Evolutionary conservation across 2,888 invertebrate genomes (phyloP).

Genomic region (Axea sp.): DNA sequence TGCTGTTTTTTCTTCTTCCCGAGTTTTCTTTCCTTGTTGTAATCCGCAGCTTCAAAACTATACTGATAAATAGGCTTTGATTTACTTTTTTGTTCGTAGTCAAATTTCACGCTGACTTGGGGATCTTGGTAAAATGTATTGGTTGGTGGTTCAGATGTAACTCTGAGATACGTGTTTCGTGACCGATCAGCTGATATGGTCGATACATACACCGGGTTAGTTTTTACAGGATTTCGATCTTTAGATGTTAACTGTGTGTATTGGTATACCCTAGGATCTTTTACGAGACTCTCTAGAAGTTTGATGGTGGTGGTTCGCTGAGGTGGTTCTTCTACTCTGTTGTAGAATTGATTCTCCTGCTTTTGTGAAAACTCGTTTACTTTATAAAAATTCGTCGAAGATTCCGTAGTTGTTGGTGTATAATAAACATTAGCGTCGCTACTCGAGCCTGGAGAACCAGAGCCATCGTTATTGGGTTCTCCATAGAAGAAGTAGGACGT

Average conservation of each 20-base stretch:
- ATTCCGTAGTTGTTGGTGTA: constrained; percentile 68
- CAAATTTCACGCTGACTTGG: constrained; percentile 39
- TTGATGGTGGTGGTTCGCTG: constrained; percentile 67
- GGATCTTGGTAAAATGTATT: constrained; percentile 64
- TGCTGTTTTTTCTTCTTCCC: constrained; percentile 59
- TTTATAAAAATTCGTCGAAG: constrained; percentile 65
- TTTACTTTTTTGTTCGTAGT: constrained; percentile 68
- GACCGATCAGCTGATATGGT: constrained; percentile 64
- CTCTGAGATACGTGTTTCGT: constrained; percentile 66
- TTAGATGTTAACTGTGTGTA: constrained; percentile 63
- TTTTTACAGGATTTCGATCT: constrained; percentile 13
- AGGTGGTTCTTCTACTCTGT: constrained; percentile 61
- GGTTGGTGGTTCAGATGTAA: constrained; percentile 41
- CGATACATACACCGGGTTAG: constrained; percentile 67
- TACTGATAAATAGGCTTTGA: constrained; percentile 86
- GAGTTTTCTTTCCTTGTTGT: constrained; percentile 64
- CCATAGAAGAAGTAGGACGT: constrained; percentile 86
- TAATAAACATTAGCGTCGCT: constrained; percentile 60
- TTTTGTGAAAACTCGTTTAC: constrained; percentile 59
- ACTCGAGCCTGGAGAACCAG: constrained; percentile 24
- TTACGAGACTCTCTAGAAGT: constrained; percentile 68
- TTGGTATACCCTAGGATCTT: constrained; percentile 68
- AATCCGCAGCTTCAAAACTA: constrained; percentile 84
- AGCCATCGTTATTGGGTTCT: constrained; percentile 78
- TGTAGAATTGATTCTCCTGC: constrained; percentile 60